Evolutionary conservation across 2,113 vertebrate genomes (phyloP), one percentile per base, ranked within the genome.

Genomic region (Barbus barbus): DNA sequence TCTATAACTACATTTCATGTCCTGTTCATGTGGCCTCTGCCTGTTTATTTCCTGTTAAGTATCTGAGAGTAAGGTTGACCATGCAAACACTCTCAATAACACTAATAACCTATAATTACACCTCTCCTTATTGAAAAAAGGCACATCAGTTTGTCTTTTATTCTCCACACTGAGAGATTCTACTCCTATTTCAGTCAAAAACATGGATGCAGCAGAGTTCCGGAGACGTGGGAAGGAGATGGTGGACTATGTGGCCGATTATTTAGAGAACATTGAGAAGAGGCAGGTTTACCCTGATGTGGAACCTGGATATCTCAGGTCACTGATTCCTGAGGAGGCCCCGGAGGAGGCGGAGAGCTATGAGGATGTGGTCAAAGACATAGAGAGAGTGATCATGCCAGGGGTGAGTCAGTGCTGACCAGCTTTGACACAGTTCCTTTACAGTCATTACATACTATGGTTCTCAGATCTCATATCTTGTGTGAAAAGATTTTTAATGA

Each of bases 341-440:
- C 98, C 98, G 0, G 88, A 96, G 83, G 94, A 97, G 53, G 96
- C 97, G 0, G 97, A 99, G 24, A 89, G 71, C 1, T 99, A 95
- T 84, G 96, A 98, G 11, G 96, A 97, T 13, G 90, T 99, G 48
- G 90, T 98, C 14, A 94, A 89, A 73, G 98, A 99, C 38, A 91
- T 99, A 5, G 98, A 99, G 88, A 95, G 94, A 82, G 92, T 99
- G 86, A 96, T 99, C 86, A 99, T 99, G 98, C 98, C 98, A 2
- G 98, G 98, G 95, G 98, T 99, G 89, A 95, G 94, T 78, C 38
- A 51, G 7, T 36, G 44, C 12, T 80, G 12, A 48, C 48, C 24
- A n/a, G 33, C 9, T 72, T 1, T 80, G 31, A 16, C 0, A 24
- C 2, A 14, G 5, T n/a, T 65, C 61, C 24, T 65, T 5, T 51